Base-by-base conservation (phyloP, 2,797 vertebrate genomes). In the Sebastes hopkinsi region DNA sequence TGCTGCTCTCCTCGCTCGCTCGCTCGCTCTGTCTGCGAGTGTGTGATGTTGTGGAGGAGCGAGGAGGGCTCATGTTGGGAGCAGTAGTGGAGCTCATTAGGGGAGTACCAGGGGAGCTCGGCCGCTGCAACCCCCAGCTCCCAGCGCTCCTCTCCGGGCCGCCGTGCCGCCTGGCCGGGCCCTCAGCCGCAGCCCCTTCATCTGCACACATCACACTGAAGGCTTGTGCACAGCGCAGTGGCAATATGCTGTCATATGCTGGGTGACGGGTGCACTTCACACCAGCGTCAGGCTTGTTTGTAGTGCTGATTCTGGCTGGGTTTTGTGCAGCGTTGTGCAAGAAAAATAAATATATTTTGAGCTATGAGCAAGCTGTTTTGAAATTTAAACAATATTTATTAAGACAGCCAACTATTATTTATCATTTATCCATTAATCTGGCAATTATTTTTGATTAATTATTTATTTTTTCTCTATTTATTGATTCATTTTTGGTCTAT, bases 51-150 rank as follows among this genome's bases (percentile, higher is more conserved):
- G 87, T 90, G 64, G 79, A 86, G 83, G 74, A 89, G 86, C 34
- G 54, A 78, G 76, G 54, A 78, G 76, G 85, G 88, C 81, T 76
- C 84, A 85, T 86, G 83, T 92, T 75, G 81, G 91, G 88, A 87
- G 89, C 89, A 82, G 89, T 81, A 81, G 88, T 90, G 83, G 89
- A 91, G 91, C 92, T 94, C 90, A 94, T 95, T 94, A 94, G 90
- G 75, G 29, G 69, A 58, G 86, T 75, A 77, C 88, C 93, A 81
- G 84, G 93, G 93, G 92, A 94, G 75, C 75, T 25, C 14, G 60
- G 85, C 84, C 62, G 73, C 87, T 58, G 80, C 86, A 68, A 70
- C 78, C 72, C 38, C 68, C 88, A 29, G 84, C 74, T 87, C 90
- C 89, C 89, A 67, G 46, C 32, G 86, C 88, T 85, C 89, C 89